Evolutionary conservation across 2,888 invertebrate species (phyloP).

Genomic region (Mechanitis messenoides): DNA sequence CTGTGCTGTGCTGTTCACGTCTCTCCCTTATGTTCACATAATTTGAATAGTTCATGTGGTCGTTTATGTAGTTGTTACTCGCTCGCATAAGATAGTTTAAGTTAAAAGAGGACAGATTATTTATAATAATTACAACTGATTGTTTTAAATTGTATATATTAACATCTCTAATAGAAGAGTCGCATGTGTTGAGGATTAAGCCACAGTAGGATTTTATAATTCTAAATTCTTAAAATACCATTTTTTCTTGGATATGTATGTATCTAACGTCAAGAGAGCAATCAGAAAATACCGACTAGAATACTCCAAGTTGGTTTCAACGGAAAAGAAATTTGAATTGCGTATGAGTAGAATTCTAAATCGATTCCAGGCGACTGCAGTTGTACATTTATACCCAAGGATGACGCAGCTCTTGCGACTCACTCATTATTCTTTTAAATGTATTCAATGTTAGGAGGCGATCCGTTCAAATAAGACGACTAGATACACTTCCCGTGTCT

Average conservation of each 20-base stretch:
- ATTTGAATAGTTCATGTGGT: neutral
- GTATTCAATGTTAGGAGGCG: constrained; percentile 67
- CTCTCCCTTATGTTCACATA: neutral
- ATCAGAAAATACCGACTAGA: too few species aligned
- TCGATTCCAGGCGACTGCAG: neutral
- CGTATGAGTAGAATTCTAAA: constrained; percentile 3
- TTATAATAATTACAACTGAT: neutral
- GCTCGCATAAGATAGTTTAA: neutral
- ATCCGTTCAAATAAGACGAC: constrained; percentile 66
- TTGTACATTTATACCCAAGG: constrained; percentile 10
- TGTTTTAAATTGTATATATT: too few species aligned
- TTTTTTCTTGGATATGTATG: too few species aligned
- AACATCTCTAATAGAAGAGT: too few species aligned
- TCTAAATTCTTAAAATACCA: too few species aligned
- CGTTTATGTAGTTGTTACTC: neutral
- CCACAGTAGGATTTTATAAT: too few species aligned
- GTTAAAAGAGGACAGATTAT: neutral
- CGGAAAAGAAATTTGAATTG: constrained; percentile 1
- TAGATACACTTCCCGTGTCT: constrained; percentile 46
- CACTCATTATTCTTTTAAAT: constrained; percentile 59
- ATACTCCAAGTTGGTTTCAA: neutral
- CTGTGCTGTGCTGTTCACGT: too few species aligned
- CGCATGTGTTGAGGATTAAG: too few species aligned
- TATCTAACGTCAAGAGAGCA: too few species aligned
- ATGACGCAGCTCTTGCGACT: constrained; percentile 34